A percentile compares a stretch with the other conserved stretches of the same genome.
Evolutionary conservation across 2,797 vertebrate species (phyloP).

Genomic region (Sphaeramia orbicularis): DNA sequence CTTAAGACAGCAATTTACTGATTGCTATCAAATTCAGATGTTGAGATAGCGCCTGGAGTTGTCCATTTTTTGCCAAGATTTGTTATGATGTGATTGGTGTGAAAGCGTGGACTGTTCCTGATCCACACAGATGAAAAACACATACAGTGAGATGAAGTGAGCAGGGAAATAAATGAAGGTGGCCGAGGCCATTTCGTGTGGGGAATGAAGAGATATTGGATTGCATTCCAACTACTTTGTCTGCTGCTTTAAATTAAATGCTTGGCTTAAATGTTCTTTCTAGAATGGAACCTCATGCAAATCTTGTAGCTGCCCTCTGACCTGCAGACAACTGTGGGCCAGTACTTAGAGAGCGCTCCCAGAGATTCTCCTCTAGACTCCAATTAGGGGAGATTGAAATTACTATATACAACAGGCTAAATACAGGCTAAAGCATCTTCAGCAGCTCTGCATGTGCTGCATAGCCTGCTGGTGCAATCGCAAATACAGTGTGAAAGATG

Average conservation of each 20-base stretch:
- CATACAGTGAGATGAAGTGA: slow-evolving; percentile 68
- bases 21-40: slow-evolving; percentile 78
- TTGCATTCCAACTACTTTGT: slow-evolving; percentile 47
- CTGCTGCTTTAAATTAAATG: slow-evolving; percentile 67
- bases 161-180: slow-evolving; percentile 73
- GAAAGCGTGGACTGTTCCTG: slow-evolving; percentile 40
- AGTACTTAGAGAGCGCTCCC: slow-evolving; percentile 79
- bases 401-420: slow-evolving; percentile 69
- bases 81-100: slow-evolving; percentile 52
- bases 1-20: slow-evolving; percentile 79
- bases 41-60: slow-evolving; percentile 36
- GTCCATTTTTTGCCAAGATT: slow-evolving; percentile 57
- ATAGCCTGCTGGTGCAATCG: slow-evolving; percentile 41
- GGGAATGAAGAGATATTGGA: slow-evolving; percentile 62
- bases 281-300: slow-evolving; percentile 63
- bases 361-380: slow-evolving; percentile 77
- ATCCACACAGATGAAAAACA: slow-evolving; percentile 61
- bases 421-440: slow-evolving; percentile 61
- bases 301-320: slow-evolving; percentile 75
- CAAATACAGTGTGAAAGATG: slow-evolving; percentile 46
- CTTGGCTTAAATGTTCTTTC: slow-evolving; percentile 62
- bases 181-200: slow-evolving; percentile 62
- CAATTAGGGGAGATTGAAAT: slow-evolving; percentile 79
- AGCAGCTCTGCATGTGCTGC: slow-evolving; percentile 64
- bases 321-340: slow-evolving; percentile 78